Conservation (phyloP, 2,113 vertebrate genomes). For the Tautogolabrus adspersus region DNA sequence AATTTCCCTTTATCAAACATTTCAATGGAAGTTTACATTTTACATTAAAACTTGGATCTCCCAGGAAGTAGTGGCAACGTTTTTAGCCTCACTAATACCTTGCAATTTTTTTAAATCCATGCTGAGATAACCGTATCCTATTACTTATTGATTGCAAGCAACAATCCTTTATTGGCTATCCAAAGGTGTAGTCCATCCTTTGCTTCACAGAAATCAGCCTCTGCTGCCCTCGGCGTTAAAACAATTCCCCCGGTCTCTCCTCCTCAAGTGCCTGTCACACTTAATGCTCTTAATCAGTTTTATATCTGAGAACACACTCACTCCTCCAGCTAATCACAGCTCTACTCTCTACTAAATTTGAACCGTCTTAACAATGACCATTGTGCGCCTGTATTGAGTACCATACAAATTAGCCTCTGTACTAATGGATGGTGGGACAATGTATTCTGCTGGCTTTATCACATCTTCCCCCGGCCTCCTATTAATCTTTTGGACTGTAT, state of each 20-base stretch:
- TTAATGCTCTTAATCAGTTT: slow-evolving; percentile 39
- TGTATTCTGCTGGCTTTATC: slow-evolving; percentile 68
- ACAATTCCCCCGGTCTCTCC: slow-evolving; percentile 4
- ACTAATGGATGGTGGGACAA: slow-evolving; percentile 61
- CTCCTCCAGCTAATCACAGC: slow-evolving; percentile 54
- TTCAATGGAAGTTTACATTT: neutral
- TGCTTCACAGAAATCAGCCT: neutral
- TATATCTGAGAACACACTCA: slow-evolving; percentile 30
- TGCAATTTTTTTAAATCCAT: neutral
- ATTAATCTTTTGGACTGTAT: slow-evolving; percentile 75
- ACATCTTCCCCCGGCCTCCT: slow-evolving; percentile 53
- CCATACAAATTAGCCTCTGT: slow-evolving; percentile 63
- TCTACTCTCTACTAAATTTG: slow-evolving; percentile 33
- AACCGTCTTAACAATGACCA: slow-evolving; percentile 66
- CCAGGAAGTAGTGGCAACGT: neutral
- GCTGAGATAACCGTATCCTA: slow-evolving; percentile 1
- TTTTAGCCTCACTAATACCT: neutral
- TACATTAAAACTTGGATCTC: neutral
- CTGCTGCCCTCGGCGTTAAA: slow-evolving; percentile 7
- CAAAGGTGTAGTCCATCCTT: slow-evolving; percentile 9
- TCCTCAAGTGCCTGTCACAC: slow-evolving; percentile 21
- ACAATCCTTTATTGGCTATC: neutral
- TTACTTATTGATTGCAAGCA: slow-evolving; percentile 19
- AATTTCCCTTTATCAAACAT: neutral
- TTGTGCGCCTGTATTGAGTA: slow-evolving; percentile 55